phyloP scores from a whole-genome alignment of 2,888 invertebrate genomes.

The Lithophane semibrunnea region DNA sequence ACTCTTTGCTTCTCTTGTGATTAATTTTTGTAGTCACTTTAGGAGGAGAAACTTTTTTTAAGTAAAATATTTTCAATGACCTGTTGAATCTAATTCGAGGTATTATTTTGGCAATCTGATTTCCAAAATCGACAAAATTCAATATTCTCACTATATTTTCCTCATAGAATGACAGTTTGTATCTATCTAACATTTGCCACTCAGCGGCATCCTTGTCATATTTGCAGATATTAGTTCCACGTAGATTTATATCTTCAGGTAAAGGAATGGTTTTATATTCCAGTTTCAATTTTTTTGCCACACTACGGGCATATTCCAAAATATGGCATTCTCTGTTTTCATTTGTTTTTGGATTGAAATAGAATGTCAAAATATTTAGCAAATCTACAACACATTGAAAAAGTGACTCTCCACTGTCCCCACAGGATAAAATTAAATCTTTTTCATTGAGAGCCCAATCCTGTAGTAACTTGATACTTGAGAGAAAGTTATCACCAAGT shows the following conservation, averaged over 20 bases:
- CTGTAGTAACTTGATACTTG: conserved; percentile 94
- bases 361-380: conserved; percentile 94
- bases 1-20: conserved; percentile 85
- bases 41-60: conserved; percentile 80
- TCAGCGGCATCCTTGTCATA: conserved; percentile 92
- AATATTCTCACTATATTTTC: conserved; percentile 94
- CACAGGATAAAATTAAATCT: conserved; percentile 94
- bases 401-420: conserved; percentile 94
- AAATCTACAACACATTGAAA: conserved; percentile 95
- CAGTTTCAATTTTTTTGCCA: conserved; percentile 89
- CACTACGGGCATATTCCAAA: conserved; percentile 78
- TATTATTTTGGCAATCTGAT: conserved; percentile 92
- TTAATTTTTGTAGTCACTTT: conserved; percentile 83
- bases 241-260: conserved; percentile 94
- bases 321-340: conserved; percentile 74
- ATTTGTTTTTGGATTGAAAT: conserved; percentile 85
- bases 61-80: conserved; percentile 85
- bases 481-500: conserved; percentile 91
- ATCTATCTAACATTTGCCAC: conserved; percentile 92
- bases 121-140: conserved; percentile 95
- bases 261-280: conserved; percentile 92
- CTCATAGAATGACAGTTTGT: conserved; percentile 91
- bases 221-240: conserved; percentile 93
- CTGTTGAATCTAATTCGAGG: conserved; percentile 92
- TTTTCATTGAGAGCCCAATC: conserved; percentile 96